Percentiles rank a stretch among this genome's conserved stretches.
These are phyloP conservation scores for Drosophila tani DNA, from an alignment of 1,140 invertebrate species.

Conservation along the genomic window DNA sequence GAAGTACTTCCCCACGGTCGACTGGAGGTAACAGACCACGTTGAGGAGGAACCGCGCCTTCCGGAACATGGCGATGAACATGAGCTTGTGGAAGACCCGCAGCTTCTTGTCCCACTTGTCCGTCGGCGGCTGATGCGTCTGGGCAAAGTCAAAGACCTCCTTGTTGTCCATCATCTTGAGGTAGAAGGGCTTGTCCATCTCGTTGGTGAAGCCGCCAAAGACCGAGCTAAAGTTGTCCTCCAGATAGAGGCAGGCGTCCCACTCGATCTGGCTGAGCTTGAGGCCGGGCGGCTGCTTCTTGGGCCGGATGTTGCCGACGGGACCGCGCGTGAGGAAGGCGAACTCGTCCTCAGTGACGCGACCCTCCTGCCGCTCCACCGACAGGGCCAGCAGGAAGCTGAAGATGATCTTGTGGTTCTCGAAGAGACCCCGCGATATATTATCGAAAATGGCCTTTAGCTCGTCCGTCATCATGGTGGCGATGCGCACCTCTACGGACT, in stretches of 20 bases:
- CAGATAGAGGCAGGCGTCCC: slow-evolving; percentile 87
- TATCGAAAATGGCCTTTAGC: slow-evolving; percentile 93
- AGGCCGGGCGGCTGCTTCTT: slow-evolving; percentile 48
- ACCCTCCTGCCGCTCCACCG: slow-evolving; percentile 89
- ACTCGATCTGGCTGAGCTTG: slow-evolving; percentile 85
- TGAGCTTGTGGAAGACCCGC: slow-evolving; percentile 91
- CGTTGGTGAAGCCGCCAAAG: slow-evolving; percentile 85
- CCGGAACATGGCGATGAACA: slow-evolving; percentile 91
- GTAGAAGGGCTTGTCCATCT: slow-evolving; percentile 86
- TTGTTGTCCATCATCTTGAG: slow-evolving; percentile 87
- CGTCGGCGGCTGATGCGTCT: slow-evolving; percentile 16
- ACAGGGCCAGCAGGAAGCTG: slow-evolving; percentile 92
- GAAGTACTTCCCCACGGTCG: slow-evolving; percentile 91
- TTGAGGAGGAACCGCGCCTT: slow-evolving; percentile 94
- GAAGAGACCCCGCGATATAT: slow-evolving; percentile 95
- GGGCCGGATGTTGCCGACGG: slow-evolving; percentile 79
- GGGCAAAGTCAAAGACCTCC: slow-evolving; percentile 65
- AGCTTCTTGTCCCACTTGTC: slow-evolving; percentile 88
- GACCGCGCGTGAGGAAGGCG: slow-evolving; percentile 58
- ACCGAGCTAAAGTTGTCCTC: slow-evolving; percentile 86
- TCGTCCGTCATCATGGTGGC: slow-evolving; percentile 90
- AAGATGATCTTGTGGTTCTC: slow-evolving; percentile 96
- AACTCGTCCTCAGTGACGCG: slow-evolving; percentile 67
- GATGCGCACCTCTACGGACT: slow-evolving; percentile 88
- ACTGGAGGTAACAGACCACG: slow-evolving; percentile 91